Conservation (phyloP, 2,113 vertebrate species). For the Colossoma macropomum region DNA sequence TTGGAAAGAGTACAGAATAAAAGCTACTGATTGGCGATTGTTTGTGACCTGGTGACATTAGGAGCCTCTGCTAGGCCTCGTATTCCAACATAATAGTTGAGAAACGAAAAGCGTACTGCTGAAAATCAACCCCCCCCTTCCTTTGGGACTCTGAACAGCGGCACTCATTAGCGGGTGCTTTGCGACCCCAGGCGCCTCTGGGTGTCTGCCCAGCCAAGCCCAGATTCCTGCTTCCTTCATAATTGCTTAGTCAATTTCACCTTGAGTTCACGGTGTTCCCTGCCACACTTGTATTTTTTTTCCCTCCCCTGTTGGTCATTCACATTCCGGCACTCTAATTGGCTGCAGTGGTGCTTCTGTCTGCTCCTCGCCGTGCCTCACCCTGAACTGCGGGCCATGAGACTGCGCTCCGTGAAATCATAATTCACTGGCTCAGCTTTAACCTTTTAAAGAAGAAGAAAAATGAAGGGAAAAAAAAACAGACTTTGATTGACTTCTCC, state of each 20-base stretch:
- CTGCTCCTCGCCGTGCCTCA: slow-evolving; percentile 29
- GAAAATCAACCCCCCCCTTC: neutral
- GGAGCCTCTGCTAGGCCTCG: neutral
- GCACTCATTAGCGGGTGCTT: slow-evolving; percentile 56
- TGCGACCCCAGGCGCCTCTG: slow-evolving; percentile 46
- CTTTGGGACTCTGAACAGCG: slow-evolving; percentile 8
- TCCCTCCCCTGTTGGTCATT: slow-evolving; percentile 42
- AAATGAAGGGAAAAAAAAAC: neutral
- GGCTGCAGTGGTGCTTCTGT: slow-evolving; percentile 35
- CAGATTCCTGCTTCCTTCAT: slow-evolving; percentile 56
- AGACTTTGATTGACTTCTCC: neutral
- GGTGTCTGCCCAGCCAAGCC: slow-evolving; percentile 35
- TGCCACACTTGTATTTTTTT: slow-evolving; percentile 20
- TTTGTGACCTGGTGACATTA: slow-evolving; percentile 26
- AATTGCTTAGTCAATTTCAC: slow-evolving; percentile 65
- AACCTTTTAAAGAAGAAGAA: slow-evolving; percentile 21
- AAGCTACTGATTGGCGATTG: neutral
- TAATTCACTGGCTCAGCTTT: slow-evolving; percentile 27
- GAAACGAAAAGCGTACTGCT: neutral
- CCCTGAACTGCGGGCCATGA: slow-evolving; percentile 22
- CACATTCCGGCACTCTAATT: slow-evolving; percentile 55
- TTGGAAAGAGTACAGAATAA: neutral
- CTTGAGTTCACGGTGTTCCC: slow-evolving; percentile 55
- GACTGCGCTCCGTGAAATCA: slow-evolving; percentile 34
- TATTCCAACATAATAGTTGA: neutral